Conservation (phyloP, 2,113 vertebrate genomes). For the Azemiops feae region DNA sequence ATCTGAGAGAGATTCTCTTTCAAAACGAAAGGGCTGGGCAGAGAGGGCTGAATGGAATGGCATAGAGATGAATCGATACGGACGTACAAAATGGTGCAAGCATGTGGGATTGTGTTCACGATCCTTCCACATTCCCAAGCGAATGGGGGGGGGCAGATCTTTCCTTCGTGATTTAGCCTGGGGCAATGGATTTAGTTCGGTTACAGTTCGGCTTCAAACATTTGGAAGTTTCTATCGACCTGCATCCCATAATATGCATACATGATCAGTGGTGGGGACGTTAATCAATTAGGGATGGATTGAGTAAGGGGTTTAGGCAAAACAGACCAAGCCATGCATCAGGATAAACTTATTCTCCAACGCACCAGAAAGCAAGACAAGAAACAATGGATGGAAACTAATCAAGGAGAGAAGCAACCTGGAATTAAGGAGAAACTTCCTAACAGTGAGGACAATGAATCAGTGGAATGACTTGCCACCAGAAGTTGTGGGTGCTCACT, state of each 20-base stretch:
- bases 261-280: background rate
- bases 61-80: accelerated
- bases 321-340: background rate
- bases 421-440: background rate
- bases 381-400: background rate
- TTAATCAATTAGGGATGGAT: background rate
- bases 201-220: background rate
- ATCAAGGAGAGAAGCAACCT: background rate
- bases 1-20: background rate
- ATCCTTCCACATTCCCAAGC: background rate
- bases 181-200: background rate
- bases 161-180: background rate
- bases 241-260: background rate
- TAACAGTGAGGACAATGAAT: background rate
- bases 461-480: background rate
- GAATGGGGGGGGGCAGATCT: background rate
- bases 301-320: background rate
- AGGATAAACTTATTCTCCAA: background rate
- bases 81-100: background rate
- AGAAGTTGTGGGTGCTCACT: background rate
- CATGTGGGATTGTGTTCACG: background rate
- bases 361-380: background rate
- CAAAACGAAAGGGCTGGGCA: background rate
- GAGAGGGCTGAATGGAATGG: background rate
- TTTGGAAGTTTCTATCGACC: background rate